phyloP scores from a whole-genome alignment of 2,113 vertebrate species.

The Datnioides undecimradiatus region DNA sequence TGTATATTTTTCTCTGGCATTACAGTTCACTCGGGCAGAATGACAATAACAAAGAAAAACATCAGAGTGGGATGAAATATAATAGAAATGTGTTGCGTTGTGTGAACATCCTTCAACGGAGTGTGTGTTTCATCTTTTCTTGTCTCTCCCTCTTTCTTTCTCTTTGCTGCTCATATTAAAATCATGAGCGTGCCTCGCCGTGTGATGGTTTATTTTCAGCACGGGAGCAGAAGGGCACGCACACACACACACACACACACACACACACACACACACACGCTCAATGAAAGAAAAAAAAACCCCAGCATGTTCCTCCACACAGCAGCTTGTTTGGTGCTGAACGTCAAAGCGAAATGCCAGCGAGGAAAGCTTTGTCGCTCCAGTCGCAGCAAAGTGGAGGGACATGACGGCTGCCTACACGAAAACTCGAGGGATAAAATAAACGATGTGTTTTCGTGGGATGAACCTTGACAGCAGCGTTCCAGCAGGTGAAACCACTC shows the following conservation, averaged over 20 bases:
- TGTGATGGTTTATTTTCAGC: conserved; percentile 54
- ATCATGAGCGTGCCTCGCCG: conserved; percentile 27
- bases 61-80: background rate
- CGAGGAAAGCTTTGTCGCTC: conserved; percentile 51
- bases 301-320: conserved; percentile 32
- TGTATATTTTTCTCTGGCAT: background rate
- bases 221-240: conserved; percentile 44
- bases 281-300: conserved; percentile 8
- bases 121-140: background rate
- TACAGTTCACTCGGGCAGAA: background rate
- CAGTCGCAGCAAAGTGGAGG: conserved; percentile 32
- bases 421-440: background rate
- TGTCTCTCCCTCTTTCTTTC: background rate
- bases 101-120: background rate
- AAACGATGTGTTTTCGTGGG: background rate
- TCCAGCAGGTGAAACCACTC: conserved; percentile 15
- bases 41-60: background rate
- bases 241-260: conserved; percentile 26
- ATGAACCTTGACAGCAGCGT: conserved; percentile 15
- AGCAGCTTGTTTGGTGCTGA: conserved; percentile 32
- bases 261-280: conserved; percentile 22
- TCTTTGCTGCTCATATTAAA: conserved; percentile 39
- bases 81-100: background rate
- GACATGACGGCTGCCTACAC: conserved; percentile 38
- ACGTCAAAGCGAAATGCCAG: conserved; percentile 57